Conservation (phyloP, 2,797 vertebrate genomes). For the Protosalanx chinensis region DNA sequence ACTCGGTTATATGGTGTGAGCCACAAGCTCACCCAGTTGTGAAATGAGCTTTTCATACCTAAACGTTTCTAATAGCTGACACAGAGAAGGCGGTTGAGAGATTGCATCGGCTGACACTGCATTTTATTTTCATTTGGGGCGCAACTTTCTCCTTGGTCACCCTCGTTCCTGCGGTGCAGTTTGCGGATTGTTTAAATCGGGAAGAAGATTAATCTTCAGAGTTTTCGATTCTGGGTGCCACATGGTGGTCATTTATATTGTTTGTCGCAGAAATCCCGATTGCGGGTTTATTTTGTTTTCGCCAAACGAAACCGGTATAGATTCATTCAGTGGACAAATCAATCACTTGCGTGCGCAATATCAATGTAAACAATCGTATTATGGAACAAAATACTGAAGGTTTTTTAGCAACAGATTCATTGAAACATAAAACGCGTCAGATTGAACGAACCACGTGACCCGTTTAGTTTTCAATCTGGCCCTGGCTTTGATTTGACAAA, state of each 20-base stretch:
- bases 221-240: slow-evolving; percentile 54
- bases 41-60: slow-evolving; percentile 59
- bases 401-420: not conserved
- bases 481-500: not conserved
- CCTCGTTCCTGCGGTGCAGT: slow-evolving; percentile 34
- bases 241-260: slow-evolving; percentile 45
- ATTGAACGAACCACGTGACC: not conserved
- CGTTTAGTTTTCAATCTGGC: not conserved
- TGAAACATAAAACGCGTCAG: not conserved
- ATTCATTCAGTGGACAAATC: slow-evolving; percentile 27
- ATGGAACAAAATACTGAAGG: not conserved
- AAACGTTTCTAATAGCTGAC: slow-evolving; percentile 42
- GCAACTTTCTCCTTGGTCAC: slow-evolving; percentile 39
- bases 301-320: slow-evolving; percentile 28
- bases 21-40: slow-evolving; percentile 52
- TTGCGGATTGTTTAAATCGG: slow-evolving; percentile 40
- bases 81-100: slow-evolving; percentile 32
- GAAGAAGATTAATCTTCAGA: slow-evolving; percentile 58
- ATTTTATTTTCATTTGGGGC: slow-evolving; percentile 51
- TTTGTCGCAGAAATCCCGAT: slow-evolving; percentile 36
- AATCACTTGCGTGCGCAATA: slow-evolving; percentile 21
- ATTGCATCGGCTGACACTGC: slow-evolving; percentile 51
- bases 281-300: slow-evolving; percentile 26
- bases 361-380: not conserved
- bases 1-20: not conserved